A percentile compares a stretch with the other conserved stretches of the same genome.
Evolutionary conservation across 35 echinoderm and acorn worm genomes (phyloP).

Genomic region (Lytechinus pictus): DNA sequence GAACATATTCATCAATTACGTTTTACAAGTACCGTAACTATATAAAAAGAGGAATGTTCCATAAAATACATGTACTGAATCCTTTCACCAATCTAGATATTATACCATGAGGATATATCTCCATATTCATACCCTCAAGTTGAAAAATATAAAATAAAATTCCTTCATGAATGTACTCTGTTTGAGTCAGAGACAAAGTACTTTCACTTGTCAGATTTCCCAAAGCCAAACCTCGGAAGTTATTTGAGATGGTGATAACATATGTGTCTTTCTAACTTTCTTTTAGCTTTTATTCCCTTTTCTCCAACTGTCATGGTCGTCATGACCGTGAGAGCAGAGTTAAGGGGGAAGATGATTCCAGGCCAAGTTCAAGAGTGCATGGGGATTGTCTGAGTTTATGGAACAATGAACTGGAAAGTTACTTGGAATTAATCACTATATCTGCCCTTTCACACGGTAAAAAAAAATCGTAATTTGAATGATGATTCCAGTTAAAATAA

Average conservation of each 20-base stretch:
- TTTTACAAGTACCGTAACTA: too few species aligned
- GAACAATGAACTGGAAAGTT: background rate
- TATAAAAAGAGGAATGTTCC: too few species aligned
- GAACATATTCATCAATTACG: too few species aligned
- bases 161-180: background rate
- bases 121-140: too few species aligned
- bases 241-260: conserved; percentile 12
- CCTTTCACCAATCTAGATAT: too few species aligned
- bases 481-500: too few species aligned
- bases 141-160: too few species aligned
- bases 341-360: background rate
- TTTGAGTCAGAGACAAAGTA: conserved; percentile 3
- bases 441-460: too few species aligned
- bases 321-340: background rate
- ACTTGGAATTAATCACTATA: too few species aligned
- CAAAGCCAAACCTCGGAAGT: background rate
- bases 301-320: background rate
- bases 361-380: background rate
- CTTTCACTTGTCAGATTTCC: background rate
- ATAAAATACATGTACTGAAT: too few species aligned
- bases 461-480: too few species aligned
- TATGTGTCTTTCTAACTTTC: background rate
- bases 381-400: background rate
- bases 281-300: background rate
- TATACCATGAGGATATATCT: too few species aligned